phyloP scores from a whole-genome alignment of 2,888 invertebrate species.

The Erannis defoliaria region DNA sequence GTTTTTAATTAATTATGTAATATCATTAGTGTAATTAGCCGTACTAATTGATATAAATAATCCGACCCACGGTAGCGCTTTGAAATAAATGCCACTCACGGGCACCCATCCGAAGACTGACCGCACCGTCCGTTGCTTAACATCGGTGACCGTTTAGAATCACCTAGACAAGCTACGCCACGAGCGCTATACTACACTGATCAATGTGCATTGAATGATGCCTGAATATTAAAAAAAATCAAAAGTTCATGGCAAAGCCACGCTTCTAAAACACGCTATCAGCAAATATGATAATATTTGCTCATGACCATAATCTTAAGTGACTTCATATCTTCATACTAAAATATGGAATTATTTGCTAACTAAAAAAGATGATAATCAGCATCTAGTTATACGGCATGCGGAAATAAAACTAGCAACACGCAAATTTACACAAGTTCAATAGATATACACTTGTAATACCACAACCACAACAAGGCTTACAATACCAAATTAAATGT shows the following conservation, averaged over 20 bases:
- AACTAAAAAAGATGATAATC: not conserved
- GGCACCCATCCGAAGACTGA: no score
- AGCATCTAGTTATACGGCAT: not conserved
- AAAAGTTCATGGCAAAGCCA: constrained; percentile 1
- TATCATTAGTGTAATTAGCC: no score
- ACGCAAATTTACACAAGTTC: not conserved
- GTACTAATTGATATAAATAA: no score
- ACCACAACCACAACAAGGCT: not conserved
- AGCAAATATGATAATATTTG: constrained; percentile 13
- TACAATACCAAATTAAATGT: no score
- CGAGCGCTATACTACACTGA: no score
- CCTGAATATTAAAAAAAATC: constrained; percentile 2
- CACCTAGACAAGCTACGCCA: no score
- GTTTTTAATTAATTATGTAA: no score
- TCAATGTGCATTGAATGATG: not conserved
- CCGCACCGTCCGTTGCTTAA: no score
- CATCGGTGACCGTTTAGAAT: no score
- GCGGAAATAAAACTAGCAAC: not conserved
- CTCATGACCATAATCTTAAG: constrained; percentile 4
- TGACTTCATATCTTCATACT: constrained; percentile 7
- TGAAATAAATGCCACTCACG: no score
- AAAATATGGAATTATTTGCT: constrained; percentile 7
- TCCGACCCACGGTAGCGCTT: no score
- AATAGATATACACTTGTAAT: not conserved
- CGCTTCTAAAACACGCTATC: constrained; percentile 2